Conservation (phyloP, 2,797 vertebrate species). For the Myoxocephalus aenaeus region DNA sequence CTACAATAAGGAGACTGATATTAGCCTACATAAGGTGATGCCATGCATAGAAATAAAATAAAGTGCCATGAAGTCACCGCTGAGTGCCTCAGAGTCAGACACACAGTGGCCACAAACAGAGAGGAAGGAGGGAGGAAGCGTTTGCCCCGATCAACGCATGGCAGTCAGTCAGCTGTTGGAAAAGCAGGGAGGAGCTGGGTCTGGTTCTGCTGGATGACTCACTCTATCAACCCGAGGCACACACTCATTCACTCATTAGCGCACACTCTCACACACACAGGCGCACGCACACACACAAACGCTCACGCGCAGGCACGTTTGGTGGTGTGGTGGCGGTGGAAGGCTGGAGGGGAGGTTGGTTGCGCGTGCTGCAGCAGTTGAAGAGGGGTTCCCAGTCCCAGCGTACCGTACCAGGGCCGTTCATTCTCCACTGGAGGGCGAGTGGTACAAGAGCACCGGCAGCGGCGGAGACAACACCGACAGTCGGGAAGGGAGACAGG, state of each 20-base stretch:
- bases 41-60: slow-evolving; percentile 1
- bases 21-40: not conserved
- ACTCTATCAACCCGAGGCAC: slow-evolving; percentile 63
- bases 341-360: not conserved
- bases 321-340: not conserved
- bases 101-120: slow-evolving; percentile 1
- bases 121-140: slow-evolving; percentile 26
- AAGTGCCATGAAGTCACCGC: not conserved
- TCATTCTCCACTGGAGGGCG: slow-evolving; percentile 85
- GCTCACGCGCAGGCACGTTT: slow-evolving; percentile 50
- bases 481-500: slow-evolving; percentile 52
- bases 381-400: slow-evolving; percentile 70
- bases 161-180: slow-evolving; percentile 77
- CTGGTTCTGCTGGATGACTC: slow-evolving; percentile 81
- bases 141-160: slow-evolving; percentile 66
- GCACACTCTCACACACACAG: not conserved
- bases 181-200: slow-evolving; percentile 70
- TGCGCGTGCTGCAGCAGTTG: slow-evolving; percentile 35
- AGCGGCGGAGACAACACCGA: slow-evolving; percentile 38
- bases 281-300: slow-evolving; percentile 11
- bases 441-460: slow-evolving; percentile 73
- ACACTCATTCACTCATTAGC: slow-evolving; percentile 57
- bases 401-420: slow-evolving; percentile 67
- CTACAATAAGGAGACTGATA: not conserved
- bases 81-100: not conserved